Evolutionary conservation across 2,113 vertebrate genomes (phyloP), one percentile per base, ranked within the genome.

Genomic region (Podilymbus podiceps): DNA sequence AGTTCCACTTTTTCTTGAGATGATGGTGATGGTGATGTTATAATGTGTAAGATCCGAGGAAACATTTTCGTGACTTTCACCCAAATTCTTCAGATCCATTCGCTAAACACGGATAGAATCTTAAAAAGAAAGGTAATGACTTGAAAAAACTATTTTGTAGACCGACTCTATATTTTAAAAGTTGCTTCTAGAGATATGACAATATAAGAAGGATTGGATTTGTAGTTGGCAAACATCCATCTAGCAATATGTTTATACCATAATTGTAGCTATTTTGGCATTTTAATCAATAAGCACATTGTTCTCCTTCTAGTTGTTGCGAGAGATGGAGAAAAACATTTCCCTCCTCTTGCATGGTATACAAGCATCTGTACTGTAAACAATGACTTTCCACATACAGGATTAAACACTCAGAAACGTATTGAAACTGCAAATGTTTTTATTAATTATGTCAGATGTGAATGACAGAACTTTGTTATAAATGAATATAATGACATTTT

Each of bases 401-500:
- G 15, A 81, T 89, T 90, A 85, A 90, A 84, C 62, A 71, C 16
- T 18, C 28, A 71, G 46, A 90, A 79, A 53, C 9, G 4, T 40
- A 73, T 27, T 79, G 38, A 27, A 94, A 59, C 49, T 76, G 46
- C 7, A 92, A 74, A 89, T 78, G 25, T 11, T 82, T 92, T 53
- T 88, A 84, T 90, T 90, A 93, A 76, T 93, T 90, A 82, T 59
- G 38, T n/a, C 73, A 74, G 23, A 46, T 63, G 42, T 56, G 44
- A 86, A 52, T 55, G 62, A 35, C 50, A 85, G 47, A 91, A 63
- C 27, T 64, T 78, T 81, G 19, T 80, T 92, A 71, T 52, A 90
- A 92, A 93, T 92, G 3, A 85, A 53, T 77, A 56, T 60, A 90
- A 84, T 84, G 23, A 77, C 50, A 50, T 79, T 93, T 93, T 93